Percentiles rank a stretch among this genome's conserved stretches.
These are phyloP conservation scores for Oncorhynchus kisutch DNA, from an alignment of 2,113 vertebrate species.

Conservation along the genomic window DNA sequence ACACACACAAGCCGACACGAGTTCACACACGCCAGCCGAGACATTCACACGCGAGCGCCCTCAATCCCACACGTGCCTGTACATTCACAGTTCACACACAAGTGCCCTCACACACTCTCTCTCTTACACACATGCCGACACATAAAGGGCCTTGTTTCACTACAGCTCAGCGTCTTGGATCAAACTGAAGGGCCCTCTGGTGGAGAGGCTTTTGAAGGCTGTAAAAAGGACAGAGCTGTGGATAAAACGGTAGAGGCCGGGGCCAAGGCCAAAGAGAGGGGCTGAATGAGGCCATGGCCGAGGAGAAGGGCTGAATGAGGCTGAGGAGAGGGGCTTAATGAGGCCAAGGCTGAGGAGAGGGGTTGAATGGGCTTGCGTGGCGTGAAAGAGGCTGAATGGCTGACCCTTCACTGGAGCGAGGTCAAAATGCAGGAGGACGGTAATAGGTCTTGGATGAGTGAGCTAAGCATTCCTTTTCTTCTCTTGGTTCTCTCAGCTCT, in stretches of 20 bases:
- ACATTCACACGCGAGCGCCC: slow-evolving; percentile 20
- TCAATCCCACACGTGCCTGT: neutral
- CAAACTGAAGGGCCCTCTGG: slow-evolving; percentile 32
- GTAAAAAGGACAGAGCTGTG: slow-evolving; percentile 41
- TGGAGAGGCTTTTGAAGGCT: slow-evolving; percentile 27
- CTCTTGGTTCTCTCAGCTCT: slow-evolving; percentile 4
- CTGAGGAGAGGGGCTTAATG: neutral
- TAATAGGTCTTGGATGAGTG: neutral
- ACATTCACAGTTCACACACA: slow-evolving; percentile 14
- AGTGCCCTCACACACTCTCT: slow-evolving; percentile 13
- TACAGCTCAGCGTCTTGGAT: slow-evolving; percentile 17
- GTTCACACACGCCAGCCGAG: slow-evolving; percentile 14
- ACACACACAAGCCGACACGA: neutral
- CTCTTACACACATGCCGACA: slow-evolving; percentile 10
- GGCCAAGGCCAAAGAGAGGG: no score
- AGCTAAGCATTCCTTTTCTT: slow-evolving; percentile 18
- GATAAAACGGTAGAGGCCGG: slow-evolving; percentile 19
- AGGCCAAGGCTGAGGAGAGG: slow-evolving; percentile 18
- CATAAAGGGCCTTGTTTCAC: slow-evolving; percentile 11
- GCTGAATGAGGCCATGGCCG: neutral
- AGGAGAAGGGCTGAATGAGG: neutral
- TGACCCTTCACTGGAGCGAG: slow-evolving; percentile 6
- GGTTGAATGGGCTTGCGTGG: neutral
- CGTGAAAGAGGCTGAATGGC: slow-evolving; percentile 27
- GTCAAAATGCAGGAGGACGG: slow-evolving; percentile 13